A percentile compares a stretch with the other conserved stretches of the same genome.
Evolutionary conservation across 2,888 invertebrate genomes (phyloP).

Genomic region (Nomada fabriciana): DNA sequence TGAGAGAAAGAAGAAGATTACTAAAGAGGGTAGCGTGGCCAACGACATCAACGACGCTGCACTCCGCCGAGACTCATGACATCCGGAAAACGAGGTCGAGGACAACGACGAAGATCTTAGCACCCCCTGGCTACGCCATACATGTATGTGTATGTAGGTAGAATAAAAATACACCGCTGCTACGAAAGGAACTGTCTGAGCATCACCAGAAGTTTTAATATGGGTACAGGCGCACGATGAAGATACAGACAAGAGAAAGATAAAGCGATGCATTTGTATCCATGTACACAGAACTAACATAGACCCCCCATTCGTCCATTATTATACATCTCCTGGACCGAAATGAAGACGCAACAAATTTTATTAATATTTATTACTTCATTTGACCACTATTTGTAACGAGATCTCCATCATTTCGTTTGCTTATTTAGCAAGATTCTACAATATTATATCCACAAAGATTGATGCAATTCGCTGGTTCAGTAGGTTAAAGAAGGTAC

Average conservation of each 20-base stretch:
- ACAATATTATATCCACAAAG: no score
- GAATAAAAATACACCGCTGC: constrained; percentile 47
- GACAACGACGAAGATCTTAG: constrained; percentile 63
- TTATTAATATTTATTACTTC: no score
- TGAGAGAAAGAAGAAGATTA: constrained; percentile 34
- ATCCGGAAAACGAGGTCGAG: constrained; percentile 69
- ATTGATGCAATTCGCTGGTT: no score
- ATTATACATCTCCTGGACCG: no score
- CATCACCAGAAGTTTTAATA: constrained; percentile 47
- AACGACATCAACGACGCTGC: constrained; percentile 49
- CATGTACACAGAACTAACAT: no score
- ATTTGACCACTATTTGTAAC: no score
- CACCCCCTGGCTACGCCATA: constrained; percentile 44
- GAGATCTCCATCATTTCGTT: no score
- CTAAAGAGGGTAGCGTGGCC: constrained; percentile 32
- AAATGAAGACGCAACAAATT: no score
- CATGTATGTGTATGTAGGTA: constrained; percentile 31
- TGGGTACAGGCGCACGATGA: neutral
- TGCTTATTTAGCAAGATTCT: no score
- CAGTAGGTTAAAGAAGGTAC: no score
- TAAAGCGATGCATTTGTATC: neutral
- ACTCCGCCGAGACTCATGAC: constrained; percentile 61
- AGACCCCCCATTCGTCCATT: no score
- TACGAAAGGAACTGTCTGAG: constrained; percentile 40
- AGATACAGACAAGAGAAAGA: neutral